A percentile compares a stretch with the other conserved stretches of the same genome.
Evolutionary conservation across 2,113 vertebrate species (phyloP).

Genomic region (Cnemophilus loriae): DNA sequence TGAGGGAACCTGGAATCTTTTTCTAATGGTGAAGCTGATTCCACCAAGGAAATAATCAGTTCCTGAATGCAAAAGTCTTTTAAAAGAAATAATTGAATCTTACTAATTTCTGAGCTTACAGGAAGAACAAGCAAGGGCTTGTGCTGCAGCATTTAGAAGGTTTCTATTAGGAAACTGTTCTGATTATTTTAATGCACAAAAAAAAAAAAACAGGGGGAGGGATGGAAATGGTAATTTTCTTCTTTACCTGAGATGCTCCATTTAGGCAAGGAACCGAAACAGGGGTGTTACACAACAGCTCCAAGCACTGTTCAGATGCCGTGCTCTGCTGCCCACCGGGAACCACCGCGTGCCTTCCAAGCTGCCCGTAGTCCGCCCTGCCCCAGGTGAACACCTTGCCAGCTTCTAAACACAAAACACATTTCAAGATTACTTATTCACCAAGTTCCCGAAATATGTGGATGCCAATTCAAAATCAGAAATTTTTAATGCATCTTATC

Average conservation of each 20-base stretch:
- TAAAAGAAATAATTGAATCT: not conserved
- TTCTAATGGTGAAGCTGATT: not conserved
- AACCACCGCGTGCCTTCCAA: slow-evolving; percentile 68
- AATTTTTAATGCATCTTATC: not conserved
- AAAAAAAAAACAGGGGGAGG: too few relatives aligned
- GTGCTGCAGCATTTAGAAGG: not conserved
- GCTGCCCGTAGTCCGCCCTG: slow-evolving; percentile 86
- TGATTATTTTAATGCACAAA: not conserved
- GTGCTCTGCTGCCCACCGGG: not conserved
- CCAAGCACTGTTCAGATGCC: not conserved
- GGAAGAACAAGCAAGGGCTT: not conserved
- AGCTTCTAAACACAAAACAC: slow-evolving; percentile 76
- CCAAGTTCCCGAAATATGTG: not conserved
- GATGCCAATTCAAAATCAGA: not conserved
- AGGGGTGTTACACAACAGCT: slow-evolving; percentile 50
- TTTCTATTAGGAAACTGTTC: not conserved
- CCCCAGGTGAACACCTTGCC: slow-evolving; percentile 90
- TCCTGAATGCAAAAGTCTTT: not conserved
- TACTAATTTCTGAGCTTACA: not conserved
- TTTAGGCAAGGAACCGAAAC: slow-evolving; percentile 69
- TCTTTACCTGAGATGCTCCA: slow-evolving; percentile 82
- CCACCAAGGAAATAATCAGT: not conserved
- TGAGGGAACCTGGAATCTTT: not conserved
- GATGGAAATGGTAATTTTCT: not conserved
- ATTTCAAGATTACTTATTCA: not conserved